A percentile compares a stretch with the other conserved stretches of the same genome.
phyloP scores from a whole-genome alignment of 1,140 invertebrate species.

The Magallana angulata region DNA sequence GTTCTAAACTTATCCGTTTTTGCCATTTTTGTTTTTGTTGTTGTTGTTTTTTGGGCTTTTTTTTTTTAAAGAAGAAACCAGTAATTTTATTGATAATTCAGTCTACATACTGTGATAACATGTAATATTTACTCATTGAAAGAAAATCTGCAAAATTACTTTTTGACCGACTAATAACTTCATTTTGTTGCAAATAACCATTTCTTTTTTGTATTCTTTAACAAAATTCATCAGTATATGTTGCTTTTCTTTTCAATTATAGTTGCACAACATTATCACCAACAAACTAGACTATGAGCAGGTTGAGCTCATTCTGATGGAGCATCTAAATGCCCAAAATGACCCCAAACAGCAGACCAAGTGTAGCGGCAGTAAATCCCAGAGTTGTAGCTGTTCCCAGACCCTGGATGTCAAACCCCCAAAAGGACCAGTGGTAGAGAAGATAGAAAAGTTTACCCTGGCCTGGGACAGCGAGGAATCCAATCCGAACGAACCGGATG shows the following conservation, averaged over 20 bases:
- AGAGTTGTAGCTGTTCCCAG: constrained; percentile 18
- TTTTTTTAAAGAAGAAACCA: too few relatives aligned
- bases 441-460: constrained; percentile 12
- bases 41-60: too few relatives aligned
- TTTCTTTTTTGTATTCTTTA: too few relatives aligned
- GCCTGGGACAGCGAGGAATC: background rate
- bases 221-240: too few relatives aligned
- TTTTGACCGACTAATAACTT: too few relatives aligned
- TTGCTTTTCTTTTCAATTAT: background rate
- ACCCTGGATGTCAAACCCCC: constrained; percentile 25
- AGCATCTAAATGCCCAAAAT: constrained; percentile 40
- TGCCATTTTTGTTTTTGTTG: too few relatives aligned
- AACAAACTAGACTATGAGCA: constrained; percentile 47
- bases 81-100: too few relatives aligned
- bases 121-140: too few relatives aligned
- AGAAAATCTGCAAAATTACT: too few relatives aligned
- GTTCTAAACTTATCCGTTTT: too few relatives aligned
- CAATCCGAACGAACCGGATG: constrained; percentile 41
- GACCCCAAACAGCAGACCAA: constrained; percentile 10
- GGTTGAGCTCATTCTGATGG: constrained; percentile 50
- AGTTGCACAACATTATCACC: constrained; percentile 17
- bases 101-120: too few relatives aligned
- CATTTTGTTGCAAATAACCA: too few relatives aligned
- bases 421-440: constrained; percentile 27
- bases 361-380: background rate